Base-by-base conservation (phyloP, 2,888 invertebrate genomes). In the Ganaspis brasiliensis region DNA sequence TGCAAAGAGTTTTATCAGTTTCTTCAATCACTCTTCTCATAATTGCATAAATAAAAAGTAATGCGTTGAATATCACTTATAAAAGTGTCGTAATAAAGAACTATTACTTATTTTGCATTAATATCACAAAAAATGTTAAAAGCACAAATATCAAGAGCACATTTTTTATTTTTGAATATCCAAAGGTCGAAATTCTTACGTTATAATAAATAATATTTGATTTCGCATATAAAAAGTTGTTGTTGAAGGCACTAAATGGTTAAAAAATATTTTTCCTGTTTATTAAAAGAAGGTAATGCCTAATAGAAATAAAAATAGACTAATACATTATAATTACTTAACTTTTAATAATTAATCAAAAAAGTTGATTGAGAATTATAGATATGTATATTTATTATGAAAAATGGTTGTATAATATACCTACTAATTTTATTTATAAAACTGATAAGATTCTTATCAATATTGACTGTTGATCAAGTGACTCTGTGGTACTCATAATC, bases 381-480 rank as follows among this genome's bases (percentile, higher is more conserved):
- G 6, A 31, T 6, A 31, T n/a, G n/a, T n/a, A n/a, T 31, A 31
- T 31, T 31, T 31, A 4, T 31, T 31, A 31, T 4, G 6, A 31
- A 31, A 31, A 31, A 31, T 4, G 8, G n/a, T 57, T 2, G 0
- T 26, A 8, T n/a, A 14, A 57, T 6, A n/a, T n/a, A n/a, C n/a
- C n/a, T n/a, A 57, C 26, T 57, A 2, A 16, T n/a, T 14, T 57
- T n/a, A 10, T 31, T 2, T 6, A n/a, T 31, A n/a, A 1, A 57
- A 8, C n/a, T 31, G 57, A 57, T 57, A 57, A 57, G 6, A 57
- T 26, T n/a, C 26, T 57, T 57, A 57, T 57, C 57, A 14, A 0
- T 16, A 57, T n/a, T 31, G n/a, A 57, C 9, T 6, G 24, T 31
- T 3, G 2, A n/a, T 8, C 16, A 19, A 16, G 0, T 52, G 5